A percentile compares a stretch with the other conserved stretches of the same genome.
Evolutionary conservation across 2,797 vertebrate genomes (phyloP).

Genomic region (Ctenopoma kingsleyae): DNA sequence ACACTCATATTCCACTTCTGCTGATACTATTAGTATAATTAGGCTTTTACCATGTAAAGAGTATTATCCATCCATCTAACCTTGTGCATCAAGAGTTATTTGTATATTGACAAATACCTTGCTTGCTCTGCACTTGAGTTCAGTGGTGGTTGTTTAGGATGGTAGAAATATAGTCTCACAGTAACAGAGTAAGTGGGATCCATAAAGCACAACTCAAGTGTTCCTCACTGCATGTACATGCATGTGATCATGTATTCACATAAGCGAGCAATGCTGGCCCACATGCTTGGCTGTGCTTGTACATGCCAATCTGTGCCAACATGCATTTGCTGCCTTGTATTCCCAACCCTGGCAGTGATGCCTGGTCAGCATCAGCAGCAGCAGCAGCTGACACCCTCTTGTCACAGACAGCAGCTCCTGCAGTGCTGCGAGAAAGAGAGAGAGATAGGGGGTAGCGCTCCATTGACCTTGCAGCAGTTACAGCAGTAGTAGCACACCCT

Average conservation of each 20-base stretch:
- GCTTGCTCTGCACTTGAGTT: constrained; percentile 37
- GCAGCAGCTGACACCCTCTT: constrained; percentile 50
- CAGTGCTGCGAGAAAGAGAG: constrained; percentile 38
- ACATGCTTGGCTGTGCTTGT: constrained; percentile 8
- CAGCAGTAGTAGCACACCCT: constrained; percentile 42
- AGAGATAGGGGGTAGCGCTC: neutral
- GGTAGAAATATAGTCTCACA: constrained; percentile 48
- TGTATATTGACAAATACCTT: constrained; percentile 34
- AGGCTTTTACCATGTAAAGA: constrained; percentile 5
- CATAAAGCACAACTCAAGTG: constrained; percentile 8
- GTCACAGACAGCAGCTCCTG: constrained; percentile 63
- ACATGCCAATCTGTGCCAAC: constrained; percentile 45
- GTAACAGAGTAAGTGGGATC: constrained; percentile 23
- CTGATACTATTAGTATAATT: constrained; percentile 19
- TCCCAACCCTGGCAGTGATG: constrained; percentile 53
- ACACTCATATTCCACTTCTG: neutral
- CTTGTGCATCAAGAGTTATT: constrained; percentile 34
- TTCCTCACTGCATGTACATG: constrained; percentile 21
- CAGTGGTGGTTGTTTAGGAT: constrained; percentile 10
- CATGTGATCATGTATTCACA: neutral
- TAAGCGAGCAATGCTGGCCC: constrained; percentile 16
- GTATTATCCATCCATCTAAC: constrained; percentile 33
- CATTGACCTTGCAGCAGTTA: constrained; percentile 74
- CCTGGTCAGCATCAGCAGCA: constrained; percentile 66
- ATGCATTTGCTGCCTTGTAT: constrained; percentile 36